Evolutionary conservation across 2,888 invertebrate genomes (phyloP).

Genomic region (Athrips mouffetella): DNA sequence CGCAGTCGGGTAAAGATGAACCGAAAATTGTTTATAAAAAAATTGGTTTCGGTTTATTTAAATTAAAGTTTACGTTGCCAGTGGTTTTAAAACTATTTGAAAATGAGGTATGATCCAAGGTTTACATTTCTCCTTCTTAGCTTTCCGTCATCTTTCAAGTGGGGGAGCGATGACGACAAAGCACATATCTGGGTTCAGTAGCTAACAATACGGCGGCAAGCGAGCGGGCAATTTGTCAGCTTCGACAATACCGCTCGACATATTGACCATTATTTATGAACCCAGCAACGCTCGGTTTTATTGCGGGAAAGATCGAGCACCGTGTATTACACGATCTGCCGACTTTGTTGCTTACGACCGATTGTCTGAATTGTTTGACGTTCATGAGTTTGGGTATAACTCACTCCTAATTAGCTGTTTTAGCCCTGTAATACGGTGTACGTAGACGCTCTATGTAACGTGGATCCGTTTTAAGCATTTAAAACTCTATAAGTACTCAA

Average conservation of each 20-base stretch:
- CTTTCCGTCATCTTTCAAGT: neutral
- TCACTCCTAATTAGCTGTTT: slow-evolving; percentile 20
- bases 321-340: slow-evolving; percentile 66
- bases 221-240: slow-evolving; percentile 74
- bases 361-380: slow-evolving; percentile 18
- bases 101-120: no score
- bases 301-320: slow-evolving; percentile 70
- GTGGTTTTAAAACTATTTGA: no score
- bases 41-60: no score
- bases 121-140: no score
- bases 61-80: no score
- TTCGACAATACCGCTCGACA: slow-evolving; percentile 73
- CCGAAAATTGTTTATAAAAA: no score
- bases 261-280: slow-evolving; percentile 78
- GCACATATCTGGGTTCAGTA: slow-evolving; percentile 54
- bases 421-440: slow-evolving; percentile 5
- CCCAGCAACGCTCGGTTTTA: slow-evolving; percentile 68
- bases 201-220: slow-evolving; percentile 69
- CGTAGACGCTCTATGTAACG: no score
- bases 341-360: slow-evolving; percentile 56
- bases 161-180: slow-evolving; percentile 48
- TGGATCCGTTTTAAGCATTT: no score
- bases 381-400: slow-evolving; percentile 19
- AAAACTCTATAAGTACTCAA: no score
- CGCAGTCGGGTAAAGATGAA: no score